Conservation (phyloP, 1,140 invertebrate species). For the Arion vulgaris region DNA sequence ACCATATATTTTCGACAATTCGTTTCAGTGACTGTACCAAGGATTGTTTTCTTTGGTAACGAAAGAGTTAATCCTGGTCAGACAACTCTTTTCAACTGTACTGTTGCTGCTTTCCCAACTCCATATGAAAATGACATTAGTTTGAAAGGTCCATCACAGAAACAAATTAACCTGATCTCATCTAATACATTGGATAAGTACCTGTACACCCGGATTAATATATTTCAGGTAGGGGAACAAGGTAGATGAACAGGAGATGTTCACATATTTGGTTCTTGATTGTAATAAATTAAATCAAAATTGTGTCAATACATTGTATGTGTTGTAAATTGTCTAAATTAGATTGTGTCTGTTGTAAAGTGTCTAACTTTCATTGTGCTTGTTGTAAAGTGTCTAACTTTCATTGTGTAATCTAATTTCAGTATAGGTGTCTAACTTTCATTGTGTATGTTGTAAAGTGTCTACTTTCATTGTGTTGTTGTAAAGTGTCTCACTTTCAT, state of each 20-base stretch:
- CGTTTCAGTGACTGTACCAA: constrained; percentile 58
- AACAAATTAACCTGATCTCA: constrained; percentile 47
- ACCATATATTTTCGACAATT: background rate
- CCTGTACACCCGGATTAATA: constrained; percentile 56
- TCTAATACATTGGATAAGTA: constrained; percentile 50
- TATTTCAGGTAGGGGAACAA: constrained; percentile 50
- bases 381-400: too few relatives aligned
- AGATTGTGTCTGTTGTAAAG: too few relatives aligned
- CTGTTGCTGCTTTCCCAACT: constrained; percentile 60
- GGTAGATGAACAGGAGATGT: too few relatives aligned
- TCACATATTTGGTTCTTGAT: background rate
- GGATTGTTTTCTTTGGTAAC: constrained; percentile 59
- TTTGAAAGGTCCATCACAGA: constrained; percentile 48
- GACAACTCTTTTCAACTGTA: constrained; percentile 63
- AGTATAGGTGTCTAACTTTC: too few relatives aligned
- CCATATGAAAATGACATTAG: constrained; percentile 56
- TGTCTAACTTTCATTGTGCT: too few relatives aligned
- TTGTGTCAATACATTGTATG: too few relatives aligned
- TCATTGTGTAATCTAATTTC: too few relatives aligned
- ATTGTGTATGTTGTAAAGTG: too few relatives aligned
- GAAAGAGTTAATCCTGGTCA: constrained; percentile 62
- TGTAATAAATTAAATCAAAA: too few relatives aligned
- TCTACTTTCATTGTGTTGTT: too few relatives aligned
- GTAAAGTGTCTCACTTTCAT: too few relatives aligned
- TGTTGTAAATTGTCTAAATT: too few relatives aligned